These are phyloP conservation scores for Choloepus didactylus DNA, from an alignment of 2,797 vertebrate genomes.

Conservation along the genomic window DNA sequence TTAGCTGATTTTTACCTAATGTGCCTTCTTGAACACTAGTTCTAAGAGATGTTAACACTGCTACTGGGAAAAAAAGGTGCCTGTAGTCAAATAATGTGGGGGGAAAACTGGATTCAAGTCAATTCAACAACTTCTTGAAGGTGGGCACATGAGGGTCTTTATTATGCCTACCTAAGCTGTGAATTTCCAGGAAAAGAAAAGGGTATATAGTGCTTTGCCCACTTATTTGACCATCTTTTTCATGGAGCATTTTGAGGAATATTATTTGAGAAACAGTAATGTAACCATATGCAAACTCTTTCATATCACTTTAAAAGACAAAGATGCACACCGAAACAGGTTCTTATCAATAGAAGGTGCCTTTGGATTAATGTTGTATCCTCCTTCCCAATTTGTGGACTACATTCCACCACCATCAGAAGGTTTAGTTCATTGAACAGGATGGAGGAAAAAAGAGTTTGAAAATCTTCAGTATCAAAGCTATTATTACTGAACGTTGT, in stretches of 20 bases:
- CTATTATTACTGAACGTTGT: not conserved
- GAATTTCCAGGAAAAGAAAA: not conserved
- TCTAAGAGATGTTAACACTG: not conserved
- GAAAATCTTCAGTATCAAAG: not conserved
- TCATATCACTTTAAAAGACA: not conserved
- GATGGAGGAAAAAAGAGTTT: not conserved
- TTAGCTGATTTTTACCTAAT: not conserved
- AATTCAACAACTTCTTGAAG: not conserved
- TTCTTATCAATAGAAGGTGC: not conserved
- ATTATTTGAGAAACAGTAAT: not conserved
- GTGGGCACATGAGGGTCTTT: not conserved
- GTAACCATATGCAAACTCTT: not conserved
- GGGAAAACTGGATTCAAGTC: not conserved
- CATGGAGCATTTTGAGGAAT: not conserved
- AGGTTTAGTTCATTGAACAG: not conserved
- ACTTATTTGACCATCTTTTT: not conserved
- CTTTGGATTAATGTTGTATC: not conserved
- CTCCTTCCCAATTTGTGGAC: not conserved
- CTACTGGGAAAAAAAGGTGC: not conserved
- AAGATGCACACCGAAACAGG: not conserved
- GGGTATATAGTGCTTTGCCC: not conserved
- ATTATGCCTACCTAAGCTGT: not conserved
- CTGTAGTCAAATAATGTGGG: not conserved
- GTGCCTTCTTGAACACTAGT: not conserved
- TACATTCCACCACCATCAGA: not conserved